phyloP scores from a whole-genome alignment of 2,888 invertebrate genomes.

The Mallateleia sp. region DNA sequence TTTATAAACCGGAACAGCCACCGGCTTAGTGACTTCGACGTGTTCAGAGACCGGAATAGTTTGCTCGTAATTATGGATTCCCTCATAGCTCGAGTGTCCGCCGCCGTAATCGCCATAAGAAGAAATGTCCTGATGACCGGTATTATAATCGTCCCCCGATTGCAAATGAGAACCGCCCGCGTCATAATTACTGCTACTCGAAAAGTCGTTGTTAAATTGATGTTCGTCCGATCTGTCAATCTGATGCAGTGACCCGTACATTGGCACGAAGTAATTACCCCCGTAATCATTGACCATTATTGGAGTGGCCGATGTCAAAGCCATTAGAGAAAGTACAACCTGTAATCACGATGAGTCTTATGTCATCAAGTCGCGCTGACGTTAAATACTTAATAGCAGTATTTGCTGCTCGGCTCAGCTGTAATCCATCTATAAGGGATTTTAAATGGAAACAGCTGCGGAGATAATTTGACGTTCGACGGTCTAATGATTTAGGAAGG shows the following conservation, averaged over 20 bases:
- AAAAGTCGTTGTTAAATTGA: slow-evolving; percentile 84
- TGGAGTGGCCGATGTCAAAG: slow-evolving; percentile 84
- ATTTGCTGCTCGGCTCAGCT: background rate
- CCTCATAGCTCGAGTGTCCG: slow-evolving; percentile 63
- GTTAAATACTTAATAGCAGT: slow-evolving; percentile 11
- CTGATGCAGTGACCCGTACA: slow-evolving; percentile 73
- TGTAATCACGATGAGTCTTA: slow-evolving; percentile 76
- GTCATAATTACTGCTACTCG: slow-evolving; percentile 72
- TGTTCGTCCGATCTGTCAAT: slow-evolving; percentile 87
- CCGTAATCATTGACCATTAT: slow-evolving; percentile 83
- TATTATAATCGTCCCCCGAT: slow-evolving; percentile 77
- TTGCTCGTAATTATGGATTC: slow-evolving; percentile 89
- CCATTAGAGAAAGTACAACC: slow-evolving; percentile 84
- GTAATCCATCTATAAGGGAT: background rate
- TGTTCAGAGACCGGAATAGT: slow-evolving; percentile 92
- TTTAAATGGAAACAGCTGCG: background rate
- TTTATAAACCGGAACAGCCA: slow-evolving; percentile 93
- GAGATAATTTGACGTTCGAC: background rate
- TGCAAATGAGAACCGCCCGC: slow-evolving; percentile 66
- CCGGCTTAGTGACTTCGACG: slow-evolving; percentile 93
- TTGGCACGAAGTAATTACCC: slow-evolving; percentile 80
- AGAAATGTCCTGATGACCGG: slow-evolving; percentile 84
- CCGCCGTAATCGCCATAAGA: slow-evolving; percentile 86
- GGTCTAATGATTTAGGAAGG: slow-evolving; percentile 7
- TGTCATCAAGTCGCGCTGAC: slow-evolving; percentile 36